Conservation (phyloP, 2,113 vertebrate species). For the Cacatua alba region DNA sequence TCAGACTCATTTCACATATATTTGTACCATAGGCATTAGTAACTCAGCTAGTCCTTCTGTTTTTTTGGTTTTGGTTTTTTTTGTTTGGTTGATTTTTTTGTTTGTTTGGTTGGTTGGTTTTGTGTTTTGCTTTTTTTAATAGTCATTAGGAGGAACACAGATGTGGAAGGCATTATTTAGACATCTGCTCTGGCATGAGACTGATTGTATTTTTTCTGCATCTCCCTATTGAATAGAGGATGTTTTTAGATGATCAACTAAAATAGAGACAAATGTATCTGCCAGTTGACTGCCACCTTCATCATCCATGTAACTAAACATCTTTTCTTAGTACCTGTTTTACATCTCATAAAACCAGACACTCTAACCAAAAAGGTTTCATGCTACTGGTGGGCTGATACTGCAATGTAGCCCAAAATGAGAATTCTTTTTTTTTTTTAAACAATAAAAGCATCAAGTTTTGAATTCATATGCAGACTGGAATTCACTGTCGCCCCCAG, state of each 20-base stretch:
- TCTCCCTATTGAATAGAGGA: not conserved
- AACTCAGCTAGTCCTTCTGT: not conserved
- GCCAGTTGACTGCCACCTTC: not conserved
- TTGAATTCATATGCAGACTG: not conserved
- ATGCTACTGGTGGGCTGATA: not conserved
- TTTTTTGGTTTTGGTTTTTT: no score
- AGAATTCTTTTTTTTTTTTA: not conserved
- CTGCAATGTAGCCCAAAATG: not conserved
- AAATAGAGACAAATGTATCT: not conserved
- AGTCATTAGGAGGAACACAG: not conserved
- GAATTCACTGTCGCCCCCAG: not conserved
- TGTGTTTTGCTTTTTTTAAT: not conserved
- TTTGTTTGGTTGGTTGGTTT: not conserved
- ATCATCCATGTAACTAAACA: not conserved
- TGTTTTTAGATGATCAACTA: not conserved
- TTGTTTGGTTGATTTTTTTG: no score
- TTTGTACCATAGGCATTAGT: not conserved
- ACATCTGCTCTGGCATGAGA: accelerated
- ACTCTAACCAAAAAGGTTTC: not conserved
- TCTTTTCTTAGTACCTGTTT: not conserved
- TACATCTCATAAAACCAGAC: not conserved
- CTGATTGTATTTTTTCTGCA: not conserved
- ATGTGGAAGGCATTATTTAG: not conserved
- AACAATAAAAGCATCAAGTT: not conserved
- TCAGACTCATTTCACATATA: not conserved